Evolutionary conservation across 2,888 invertebrate genomes (phyloP), one percentile per base, ranked within the genome.

Genomic region (Phorcus lineatus): DNA sequence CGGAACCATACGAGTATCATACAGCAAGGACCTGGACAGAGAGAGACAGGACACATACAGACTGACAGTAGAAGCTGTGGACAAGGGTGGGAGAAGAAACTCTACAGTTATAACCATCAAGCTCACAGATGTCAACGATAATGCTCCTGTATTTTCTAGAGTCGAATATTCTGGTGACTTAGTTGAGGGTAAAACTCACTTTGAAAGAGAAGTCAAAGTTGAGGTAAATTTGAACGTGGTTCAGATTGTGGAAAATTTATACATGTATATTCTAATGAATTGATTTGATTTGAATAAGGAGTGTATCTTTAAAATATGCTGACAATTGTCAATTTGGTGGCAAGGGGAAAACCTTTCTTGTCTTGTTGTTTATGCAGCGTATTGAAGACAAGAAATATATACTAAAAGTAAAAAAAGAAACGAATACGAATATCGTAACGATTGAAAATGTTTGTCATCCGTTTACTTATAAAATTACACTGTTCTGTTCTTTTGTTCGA

Each of bases 1-100:
- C 11, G 97, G 97, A 0, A 95, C 95, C 9, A 92, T 97, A 9
- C 95, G 94, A 81, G 95, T 96, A 0, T 94, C 75, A 7, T 87
- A 11, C 1, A 28, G 86, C 31, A 77, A 28, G 16, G 81, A 77
- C 6, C 92, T 97, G 74, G 97, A 97, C 90, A 96, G 96, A 89
- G 97, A 97, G 91, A 95, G 94, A 16, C 96, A 96, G 86, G 96
- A 95, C 87, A 95, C 95, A 78, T 78, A 78, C 62, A 70, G 28
- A n/a, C 67, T 78, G 22, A 78, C 78, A 7, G 67, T 78, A 6
- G 47, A 62, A 13, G 78, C 78, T 53, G 36, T 54, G 40, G 78
- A 78, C 62, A 70, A 54, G n/a, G 54, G 54, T n/a, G 78, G 78
- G 36, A 16, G 78, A 70, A 40, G 78, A 3, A 53, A 78, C 24